Percentiles rank a stretch among this genome's conserved stretches.
These are phyloP conservation scores for Sphenopsis melanotis DNA, from an alignment of 2,797 vertebrate species.

Conservation along the genomic window DNA sequence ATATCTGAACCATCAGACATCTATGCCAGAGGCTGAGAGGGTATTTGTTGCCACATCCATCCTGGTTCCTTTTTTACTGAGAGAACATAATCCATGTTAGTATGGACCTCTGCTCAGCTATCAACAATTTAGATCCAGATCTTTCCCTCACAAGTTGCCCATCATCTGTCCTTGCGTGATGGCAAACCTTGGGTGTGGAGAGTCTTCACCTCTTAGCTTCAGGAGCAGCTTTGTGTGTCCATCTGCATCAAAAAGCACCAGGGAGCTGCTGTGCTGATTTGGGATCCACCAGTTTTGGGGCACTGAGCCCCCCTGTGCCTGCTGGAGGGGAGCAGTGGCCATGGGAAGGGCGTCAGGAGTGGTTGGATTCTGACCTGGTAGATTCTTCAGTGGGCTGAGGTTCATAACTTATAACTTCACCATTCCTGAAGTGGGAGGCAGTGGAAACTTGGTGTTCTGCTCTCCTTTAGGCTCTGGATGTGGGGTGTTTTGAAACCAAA, in stretches of 20 bases:
- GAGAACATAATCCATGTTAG: not conserved
- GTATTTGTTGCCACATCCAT: not conserved
- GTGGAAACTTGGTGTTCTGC: not conserved
- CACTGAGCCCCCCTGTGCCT: not conserved
- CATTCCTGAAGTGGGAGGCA: not conserved
- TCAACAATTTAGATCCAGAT: not conserved
- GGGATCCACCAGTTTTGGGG: not conserved
- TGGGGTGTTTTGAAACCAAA: not conserved
- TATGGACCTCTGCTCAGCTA: not conserved
- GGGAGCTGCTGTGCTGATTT: not conserved
- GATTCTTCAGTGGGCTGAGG: not conserved
- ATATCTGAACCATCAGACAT: not conserved
- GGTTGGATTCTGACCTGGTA: not conserved
- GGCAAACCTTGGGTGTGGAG: not conserved
- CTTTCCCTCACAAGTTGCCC: not conserved
- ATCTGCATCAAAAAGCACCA: not conserved
- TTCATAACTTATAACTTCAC: not conserved
- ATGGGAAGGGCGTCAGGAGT: not conserved
- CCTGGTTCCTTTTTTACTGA: not conserved
- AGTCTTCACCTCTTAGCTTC: not conserved
- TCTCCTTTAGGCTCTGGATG: not conserved
- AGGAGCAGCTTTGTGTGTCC: not conserved
- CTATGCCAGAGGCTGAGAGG: not conserved
- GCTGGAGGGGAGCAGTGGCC: not conserved
- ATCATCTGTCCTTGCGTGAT: not conserved